phyloP scores from a whole-genome alignment of 2,888 invertebrate genomes.

The Drosophila nr. medialis region DNA sequence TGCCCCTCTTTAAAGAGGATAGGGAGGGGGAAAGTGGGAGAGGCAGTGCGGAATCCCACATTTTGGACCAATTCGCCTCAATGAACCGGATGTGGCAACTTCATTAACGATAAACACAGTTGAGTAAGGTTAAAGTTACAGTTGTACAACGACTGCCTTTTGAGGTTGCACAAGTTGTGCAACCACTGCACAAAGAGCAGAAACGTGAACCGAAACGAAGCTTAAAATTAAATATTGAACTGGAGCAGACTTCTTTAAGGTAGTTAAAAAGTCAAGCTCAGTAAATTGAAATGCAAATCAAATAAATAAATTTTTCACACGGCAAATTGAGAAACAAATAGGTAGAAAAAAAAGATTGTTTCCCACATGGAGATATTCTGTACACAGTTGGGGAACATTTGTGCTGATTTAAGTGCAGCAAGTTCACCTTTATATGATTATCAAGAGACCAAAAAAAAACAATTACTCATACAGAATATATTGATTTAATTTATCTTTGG shows the following conservation, averaged over 20 bases:
- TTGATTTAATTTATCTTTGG: background rate
- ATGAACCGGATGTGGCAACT: conserved; percentile 63
- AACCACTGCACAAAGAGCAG: conserved; percentile 4
- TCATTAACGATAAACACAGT: conserved; percentile 55
- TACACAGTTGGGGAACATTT: background rate
- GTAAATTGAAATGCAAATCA: conserved; percentile 68
- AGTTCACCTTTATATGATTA: background rate
- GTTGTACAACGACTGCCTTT: conserved; percentile 23
- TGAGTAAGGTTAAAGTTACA: conserved; percentile 16
- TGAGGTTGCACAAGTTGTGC: conserved; percentile 14
- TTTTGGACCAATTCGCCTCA: conserved; percentile 28
- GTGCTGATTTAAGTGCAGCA: background rate
- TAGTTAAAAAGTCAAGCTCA: background rate
- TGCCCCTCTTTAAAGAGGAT: background rate
- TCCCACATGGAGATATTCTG: background rate
- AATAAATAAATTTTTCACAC: conserved; percentile 63
- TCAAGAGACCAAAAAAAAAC: background rate
- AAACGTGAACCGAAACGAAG: background rate
- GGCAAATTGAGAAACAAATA: conserved; percentile 2
- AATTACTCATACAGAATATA: background rate
- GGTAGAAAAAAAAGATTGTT: too few species aligned
- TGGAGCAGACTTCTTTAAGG: background rate
- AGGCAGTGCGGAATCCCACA: conserved; percentile 23
- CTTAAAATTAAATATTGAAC: background rate
- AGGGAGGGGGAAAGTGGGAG: background rate